phyloP scores from a whole-genome alignment of 1,140 invertebrate species.

The Sarcophaga peregrina region DNA sequence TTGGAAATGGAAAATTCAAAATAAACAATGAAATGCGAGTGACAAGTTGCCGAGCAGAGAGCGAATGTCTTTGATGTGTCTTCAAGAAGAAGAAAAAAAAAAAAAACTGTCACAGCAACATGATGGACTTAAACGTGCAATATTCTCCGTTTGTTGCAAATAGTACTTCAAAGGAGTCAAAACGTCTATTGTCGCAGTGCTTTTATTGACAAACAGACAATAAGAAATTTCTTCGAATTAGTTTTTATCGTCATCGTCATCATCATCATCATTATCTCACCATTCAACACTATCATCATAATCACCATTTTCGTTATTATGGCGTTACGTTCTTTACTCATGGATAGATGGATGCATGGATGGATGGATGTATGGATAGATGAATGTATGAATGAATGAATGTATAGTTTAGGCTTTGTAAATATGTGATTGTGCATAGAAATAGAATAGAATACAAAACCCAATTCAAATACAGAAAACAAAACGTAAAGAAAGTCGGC shows the following conservation, averaged over 20 bases:
- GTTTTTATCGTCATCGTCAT: conserved; percentile 16
- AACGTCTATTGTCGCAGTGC: not conserved
- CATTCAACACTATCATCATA: not conserved
- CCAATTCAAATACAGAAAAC: too few species aligned
- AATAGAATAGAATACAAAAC: not conserved
- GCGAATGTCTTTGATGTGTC: too few species aligned
- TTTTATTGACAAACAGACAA: conserved; percentile 37
- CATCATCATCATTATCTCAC: not conserved
- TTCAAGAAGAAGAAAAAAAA: too few species aligned
- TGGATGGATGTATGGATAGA: not conserved
- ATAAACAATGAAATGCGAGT: too few species aligned
- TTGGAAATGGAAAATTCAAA: too few species aligned
- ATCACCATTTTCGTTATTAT: not conserved
- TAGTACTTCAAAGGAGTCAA: too few species aligned
- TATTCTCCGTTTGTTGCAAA: too few species aligned
- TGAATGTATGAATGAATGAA: too few species aligned
- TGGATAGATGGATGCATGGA: not conserved
- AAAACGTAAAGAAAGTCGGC: not conserved
- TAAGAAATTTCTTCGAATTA: conserved; percentile 29
- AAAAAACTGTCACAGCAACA: too few species aligned
- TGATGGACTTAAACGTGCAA: too few species aligned
- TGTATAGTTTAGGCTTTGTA: too few species aligned
- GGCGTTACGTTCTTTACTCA: not conserved
- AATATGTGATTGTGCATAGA: not conserved
- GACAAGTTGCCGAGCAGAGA: too few species aligned